Conservation (phyloP, 2,797 vertebrate genomes). For the Denticeps clupeoides region DNA sequence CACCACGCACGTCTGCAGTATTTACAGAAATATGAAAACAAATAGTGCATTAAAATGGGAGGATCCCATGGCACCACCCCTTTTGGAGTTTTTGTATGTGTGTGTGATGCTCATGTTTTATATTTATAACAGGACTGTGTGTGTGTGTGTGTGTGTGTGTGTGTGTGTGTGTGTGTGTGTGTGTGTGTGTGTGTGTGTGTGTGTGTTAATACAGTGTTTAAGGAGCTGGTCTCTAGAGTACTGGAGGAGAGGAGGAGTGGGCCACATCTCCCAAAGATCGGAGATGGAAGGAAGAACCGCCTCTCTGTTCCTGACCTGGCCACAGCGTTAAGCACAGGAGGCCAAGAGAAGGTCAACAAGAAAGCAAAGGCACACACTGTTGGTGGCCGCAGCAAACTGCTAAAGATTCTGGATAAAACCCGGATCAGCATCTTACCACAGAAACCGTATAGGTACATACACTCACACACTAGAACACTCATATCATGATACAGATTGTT, state of each 20-base stretch:
- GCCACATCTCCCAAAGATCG: conserved; percentile 95
- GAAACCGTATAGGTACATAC: conserved; percentile 89
- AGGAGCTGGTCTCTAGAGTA: conserved; percentile 78
- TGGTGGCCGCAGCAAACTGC: conserved; percentile 91
- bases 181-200: not conserved
- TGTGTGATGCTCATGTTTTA: not conserved
- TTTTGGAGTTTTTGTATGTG: too few relatives aligned
- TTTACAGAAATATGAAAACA: too few relatives aligned
- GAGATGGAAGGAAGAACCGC: conserved; percentile 92
- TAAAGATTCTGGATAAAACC: conserved; percentile 98
- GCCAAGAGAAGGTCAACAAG: conserved; percentile 90
- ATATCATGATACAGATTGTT: too few relatives aligned
- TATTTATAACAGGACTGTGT: too few relatives aligned
- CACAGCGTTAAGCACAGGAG: conserved; percentile 84
- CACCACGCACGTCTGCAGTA: too few relatives aligned
- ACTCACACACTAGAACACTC: too few relatives aligned
- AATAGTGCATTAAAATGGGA: too few relatives aligned
- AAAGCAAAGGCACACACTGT: conserved; percentile 89
- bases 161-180: not conserved
- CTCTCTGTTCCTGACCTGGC: conserved; percentile 94
- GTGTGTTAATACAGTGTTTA: conserved; percentile 70
- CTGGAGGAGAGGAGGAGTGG: conserved; percentile 88
- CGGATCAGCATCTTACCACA: conserved; percentile 97
- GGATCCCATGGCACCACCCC: too few relatives aligned
- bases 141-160: too few relatives aligned